Evolutionary conservation across 2,888 invertebrate genomes (phyloP).

Genomic region (Oscheius sp.): DNA sequence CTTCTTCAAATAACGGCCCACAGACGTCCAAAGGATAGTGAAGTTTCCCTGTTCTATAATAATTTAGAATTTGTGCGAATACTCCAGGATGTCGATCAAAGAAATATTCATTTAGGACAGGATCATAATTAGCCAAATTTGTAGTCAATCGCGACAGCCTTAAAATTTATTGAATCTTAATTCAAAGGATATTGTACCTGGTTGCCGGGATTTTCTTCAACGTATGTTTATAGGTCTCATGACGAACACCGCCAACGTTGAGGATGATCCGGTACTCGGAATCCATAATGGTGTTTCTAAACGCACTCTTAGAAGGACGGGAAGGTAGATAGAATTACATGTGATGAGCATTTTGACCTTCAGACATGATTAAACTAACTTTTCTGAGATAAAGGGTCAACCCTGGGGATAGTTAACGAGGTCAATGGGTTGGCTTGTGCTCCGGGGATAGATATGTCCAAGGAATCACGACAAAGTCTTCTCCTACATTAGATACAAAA

Average conservation of each 20-base stretch:
- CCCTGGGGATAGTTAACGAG: constrained; percentile 26
- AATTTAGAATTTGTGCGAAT: constrained; percentile 89
- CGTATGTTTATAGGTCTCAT: constrained; percentile 78
- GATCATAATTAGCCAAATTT: constrained; percentile 97
- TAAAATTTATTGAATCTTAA: constrained; percentile 1
- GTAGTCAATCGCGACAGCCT: constrained; percentile 79
- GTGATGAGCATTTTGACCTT: neutral
- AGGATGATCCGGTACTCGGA: constrained; percentile 83
- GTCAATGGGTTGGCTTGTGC: neutral
- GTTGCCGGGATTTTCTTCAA: constrained; percentile 89
- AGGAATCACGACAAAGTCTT: constrained; percentile 12
- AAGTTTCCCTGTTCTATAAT: constrained; percentile 88
- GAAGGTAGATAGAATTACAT: neutral
- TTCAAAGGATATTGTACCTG: constrained; percentile 71
- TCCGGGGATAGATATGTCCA: constrained; percentile 10
- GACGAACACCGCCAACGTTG: constrained; percentile 94
- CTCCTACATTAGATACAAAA: too few relatives aligned
- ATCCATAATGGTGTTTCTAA: constrained; percentile 63
- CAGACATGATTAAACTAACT: neutral
- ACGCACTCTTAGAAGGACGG: constrained; percentile 12
- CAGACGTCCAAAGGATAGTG: constrained; percentile 99
- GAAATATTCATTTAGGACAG: constrained; percentile 98
- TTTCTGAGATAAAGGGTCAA: constrained; percentile 1
- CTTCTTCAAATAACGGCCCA: constrained; percentile 97
- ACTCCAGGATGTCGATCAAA: constrained; percentile 88